Evolutionary conservation across 2,888 invertebrate genomes (phyloP).

Genomic region (Eubasilissa splendida): DNA sequence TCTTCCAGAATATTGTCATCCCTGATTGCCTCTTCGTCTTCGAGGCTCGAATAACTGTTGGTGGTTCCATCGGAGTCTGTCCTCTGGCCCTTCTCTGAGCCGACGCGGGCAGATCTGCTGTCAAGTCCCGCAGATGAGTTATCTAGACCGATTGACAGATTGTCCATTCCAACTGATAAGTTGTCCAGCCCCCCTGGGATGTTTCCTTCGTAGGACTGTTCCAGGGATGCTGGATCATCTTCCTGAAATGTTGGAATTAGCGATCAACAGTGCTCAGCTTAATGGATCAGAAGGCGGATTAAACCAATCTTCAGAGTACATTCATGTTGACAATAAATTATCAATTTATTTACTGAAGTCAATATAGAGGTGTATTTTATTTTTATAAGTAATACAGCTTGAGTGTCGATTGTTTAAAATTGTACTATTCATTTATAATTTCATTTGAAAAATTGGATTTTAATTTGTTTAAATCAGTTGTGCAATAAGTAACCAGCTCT

Average conservation of each 20-base stretch:
- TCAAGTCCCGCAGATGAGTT: slow-evolving; percentile 8
- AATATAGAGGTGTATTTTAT: too few relatives aligned
- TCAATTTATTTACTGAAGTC: too few relatives aligned
- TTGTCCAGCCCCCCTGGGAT: neutral
- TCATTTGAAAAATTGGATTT: too few relatives aligned
- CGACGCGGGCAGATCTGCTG: slow-evolving; percentile 18
- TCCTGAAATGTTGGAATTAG: slow-evolving; percentile 16
- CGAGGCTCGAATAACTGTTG: slow-evolving; percentile 66
- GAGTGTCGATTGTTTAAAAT: too few relatives aligned
- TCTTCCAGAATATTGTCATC: slow-evolving; percentile 62
- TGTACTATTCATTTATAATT: too few relatives aligned
- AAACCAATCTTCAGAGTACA: too few relatives aligned
- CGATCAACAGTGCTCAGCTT: neutral
- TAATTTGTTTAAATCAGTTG: too few relatives aligned
- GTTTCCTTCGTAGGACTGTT: slow-evolving; percentile 35
- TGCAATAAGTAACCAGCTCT: too few relatives aligned
- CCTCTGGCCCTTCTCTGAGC: slow-evolving; percentile 14
- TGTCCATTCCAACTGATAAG: neutral
- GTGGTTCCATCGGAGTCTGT: slow-evolving; percentile 13
- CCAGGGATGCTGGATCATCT: slow-evolving; percentile 35
- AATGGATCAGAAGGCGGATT: too few relatives aligned
- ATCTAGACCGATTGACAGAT: neutral
- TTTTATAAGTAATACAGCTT: too few relatives aligned
- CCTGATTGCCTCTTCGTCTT: slow-evolving; percentile 70
- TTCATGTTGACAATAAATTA: too few relatives aligned